Conservation (phyloP, 2,113 vertebrate genomes). For the Parotia lawesii region DNA sequence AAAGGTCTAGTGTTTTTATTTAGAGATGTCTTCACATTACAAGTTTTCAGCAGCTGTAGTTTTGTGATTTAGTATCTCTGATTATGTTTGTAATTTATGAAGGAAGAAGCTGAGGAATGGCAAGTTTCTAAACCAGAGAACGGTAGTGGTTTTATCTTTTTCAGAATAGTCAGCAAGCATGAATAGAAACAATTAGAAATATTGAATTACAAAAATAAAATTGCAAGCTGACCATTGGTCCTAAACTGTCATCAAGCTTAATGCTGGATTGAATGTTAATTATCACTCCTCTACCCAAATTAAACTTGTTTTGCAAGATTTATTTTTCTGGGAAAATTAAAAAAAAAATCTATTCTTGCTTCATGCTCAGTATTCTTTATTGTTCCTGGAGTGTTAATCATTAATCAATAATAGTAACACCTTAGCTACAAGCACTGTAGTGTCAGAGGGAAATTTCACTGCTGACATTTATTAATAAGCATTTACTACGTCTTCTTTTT, state of each 20-base stretch:
- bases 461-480: not conserved
- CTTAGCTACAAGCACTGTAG: not conserved
- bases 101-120: not conserved
- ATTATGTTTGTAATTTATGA: not conserved
- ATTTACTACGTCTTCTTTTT: not conserved
- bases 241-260: not conserved
- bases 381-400: not conserved
- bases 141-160: not conserved
- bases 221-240: not conserved
- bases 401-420: not conserved
- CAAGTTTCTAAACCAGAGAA: not conserved
- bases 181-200: not conserved
- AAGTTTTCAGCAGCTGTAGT: not conserved
- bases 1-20: not conserved
- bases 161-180: not conserved
- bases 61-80: not conserved
- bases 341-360: not conserved
- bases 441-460: not conserved
- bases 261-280: not conserved
- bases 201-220: not conserved
- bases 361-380: not conserved
- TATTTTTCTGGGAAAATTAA: not conserved
- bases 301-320: not conserved
- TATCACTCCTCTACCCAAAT: not conserved
- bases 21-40: not conserved